Evolutionary conservation across 64 coral and sea anemone genomes (phyloP), one percentile per base, ranked within the genome.

Genomic region (Pocillopora damicornis): DNA sequence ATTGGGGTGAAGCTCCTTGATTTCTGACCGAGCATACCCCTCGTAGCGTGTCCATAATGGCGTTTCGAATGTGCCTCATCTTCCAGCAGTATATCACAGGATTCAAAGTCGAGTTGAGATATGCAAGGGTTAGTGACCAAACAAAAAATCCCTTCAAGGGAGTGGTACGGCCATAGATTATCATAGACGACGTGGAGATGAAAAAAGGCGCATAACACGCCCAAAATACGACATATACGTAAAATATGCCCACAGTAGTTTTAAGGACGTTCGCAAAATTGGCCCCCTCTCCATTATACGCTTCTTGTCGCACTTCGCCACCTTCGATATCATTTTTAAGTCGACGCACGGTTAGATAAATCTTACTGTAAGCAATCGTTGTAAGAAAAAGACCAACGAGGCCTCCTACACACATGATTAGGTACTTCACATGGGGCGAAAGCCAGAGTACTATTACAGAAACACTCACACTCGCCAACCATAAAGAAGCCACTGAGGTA

Each of bases 161-260:
- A 18, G 22, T 69, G 23, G 20, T 69, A 9, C 20, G 66, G 20
- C 66, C 66, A 9, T 25, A n/a, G 66, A 69, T 69, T 18, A 5
- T 69, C 8, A 69, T 18, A 11, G 66, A 18, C 2, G 9, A 18
- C 66, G 23, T 22, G 23, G 17, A 22, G 66, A 69, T 69, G 23
- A 69, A 69, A 5, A 23, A 69, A 69, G 66, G 66, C 20, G 23
- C 20, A n/a, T 66, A 82, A 67, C 80, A 67, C 8, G 16, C 34
- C 25, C 63, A 34, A 38, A 82, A 82, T 16, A 82, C 61, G 61
- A 82, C 34, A 82, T 66, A 82, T 82, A 82, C 26, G 36, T 82
- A 82, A 66, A 82, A 82, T 3, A 35, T 66, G 2, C 80, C 80
- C 15, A 63, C 15, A 4, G 61, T 35, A 14, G 30, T 66, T 66